These are phyloP conservation scores for Rhea americana DNA, from an alignment of 2,113 vertebrate genomes.

Conservation along the genomic window DNA sequence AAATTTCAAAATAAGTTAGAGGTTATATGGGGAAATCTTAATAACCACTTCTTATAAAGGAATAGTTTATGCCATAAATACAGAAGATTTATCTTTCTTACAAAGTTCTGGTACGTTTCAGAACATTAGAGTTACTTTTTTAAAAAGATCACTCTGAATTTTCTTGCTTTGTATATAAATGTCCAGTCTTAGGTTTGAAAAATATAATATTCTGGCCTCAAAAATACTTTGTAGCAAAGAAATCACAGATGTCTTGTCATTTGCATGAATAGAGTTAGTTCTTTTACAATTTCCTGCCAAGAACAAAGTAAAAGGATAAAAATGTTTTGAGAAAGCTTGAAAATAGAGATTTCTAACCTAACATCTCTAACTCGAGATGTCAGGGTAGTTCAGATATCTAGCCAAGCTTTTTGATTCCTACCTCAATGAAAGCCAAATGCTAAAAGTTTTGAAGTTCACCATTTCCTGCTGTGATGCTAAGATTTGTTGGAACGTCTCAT, in stretches of 20 bases:
- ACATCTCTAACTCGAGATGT: not conserved
- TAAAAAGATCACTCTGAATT: not conserved
- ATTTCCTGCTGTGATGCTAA: not conserved
- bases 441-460: not conserved
- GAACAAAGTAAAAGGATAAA: not conserved
- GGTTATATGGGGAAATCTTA: not conserved
- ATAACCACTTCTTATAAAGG: not conserved
- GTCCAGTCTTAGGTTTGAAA: not conserved
- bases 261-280: not conserved
- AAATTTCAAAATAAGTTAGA: not conserved
- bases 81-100: not conserved
- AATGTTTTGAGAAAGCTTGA: not conserved
- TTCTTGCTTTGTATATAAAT: not conserved
- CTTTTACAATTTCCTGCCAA: not conserved
- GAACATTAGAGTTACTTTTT: not conserved
- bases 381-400: not conserved
- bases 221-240: not conserved
- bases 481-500: not conserved
- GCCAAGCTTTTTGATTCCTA: not conserved
- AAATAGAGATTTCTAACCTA: not conserved
- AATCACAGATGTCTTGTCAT: not conserved
- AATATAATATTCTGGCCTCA: not conserved
- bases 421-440: constrained; percentile 28
- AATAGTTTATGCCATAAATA: not conserved
- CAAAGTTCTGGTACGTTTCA: fast-evolving